These are phyloP conservation scores for Esox masquinongy DNA, from an alignment of 2,797 vertebrate genomes.

Conservation along the genomic window DNA sequence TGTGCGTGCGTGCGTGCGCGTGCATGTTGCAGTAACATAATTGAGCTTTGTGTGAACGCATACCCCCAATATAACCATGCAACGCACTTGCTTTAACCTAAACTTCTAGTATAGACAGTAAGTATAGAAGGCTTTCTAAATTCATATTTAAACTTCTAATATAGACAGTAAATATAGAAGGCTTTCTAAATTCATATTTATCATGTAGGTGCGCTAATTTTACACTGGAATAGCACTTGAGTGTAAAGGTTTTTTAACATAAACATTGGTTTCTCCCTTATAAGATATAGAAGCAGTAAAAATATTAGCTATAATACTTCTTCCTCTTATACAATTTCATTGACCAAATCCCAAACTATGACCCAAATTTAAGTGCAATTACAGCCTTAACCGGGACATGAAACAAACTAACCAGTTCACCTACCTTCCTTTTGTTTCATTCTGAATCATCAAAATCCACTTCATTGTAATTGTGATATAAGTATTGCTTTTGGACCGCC, in stretches of 20 bases:
- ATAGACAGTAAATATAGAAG: conserved; percentile 16
- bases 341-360: neutral
- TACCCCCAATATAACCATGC: conserved; percentile 34
- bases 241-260: neutral
- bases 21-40: conserved; percentile 31
- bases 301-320: neutral
- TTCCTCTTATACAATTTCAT: neutral
- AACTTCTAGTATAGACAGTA: conserved; percentile 14
- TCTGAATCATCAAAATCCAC: neutral
- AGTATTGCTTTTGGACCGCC: no score
- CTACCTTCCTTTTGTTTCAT: conserved; percentile 1
- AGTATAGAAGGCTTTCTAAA: conserved; percentile 6
- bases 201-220: conserved; percentile 26
- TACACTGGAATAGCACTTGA: conserved; percentile 67
- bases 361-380: conserved; percentile 55
- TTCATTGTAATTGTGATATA: no score
- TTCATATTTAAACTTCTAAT: conserved; percentile 11
- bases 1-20: neutral
- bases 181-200: conserved; percentile 6
- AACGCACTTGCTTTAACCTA: conserved; percentile 11
- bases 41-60: conserved; percentile 51
- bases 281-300: neutral
- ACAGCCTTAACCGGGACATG: conserved; percentile 40
- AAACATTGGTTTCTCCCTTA: neutral
- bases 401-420: conserved; percentile 39